A percentile compares a stretch with the other conserved stretches of the same genome.
phyloP scores from a whole-genome alignment of 2,888 invertebrate species.

The Melieria crassipennis region DNA sequence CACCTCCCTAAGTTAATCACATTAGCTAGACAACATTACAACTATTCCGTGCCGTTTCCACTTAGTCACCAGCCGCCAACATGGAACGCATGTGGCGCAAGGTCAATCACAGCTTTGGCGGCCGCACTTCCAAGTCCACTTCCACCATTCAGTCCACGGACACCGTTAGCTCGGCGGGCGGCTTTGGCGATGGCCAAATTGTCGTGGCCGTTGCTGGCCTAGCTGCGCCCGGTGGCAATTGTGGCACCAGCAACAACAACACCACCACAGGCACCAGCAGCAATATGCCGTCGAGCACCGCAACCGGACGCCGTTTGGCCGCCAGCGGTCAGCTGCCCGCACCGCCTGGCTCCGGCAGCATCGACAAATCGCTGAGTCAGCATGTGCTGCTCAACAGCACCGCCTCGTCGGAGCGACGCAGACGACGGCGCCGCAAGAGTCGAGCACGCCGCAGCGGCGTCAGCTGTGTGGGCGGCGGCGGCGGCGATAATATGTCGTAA shows the following conservation, averaged over 20 bases:
- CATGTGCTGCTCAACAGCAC: slow-evolving; percentile 63
- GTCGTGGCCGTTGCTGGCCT: slow-evolving; percentile 60
- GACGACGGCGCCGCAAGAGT: slow-evolving; percentile 62
- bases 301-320: slow-evolving; percentile 63
- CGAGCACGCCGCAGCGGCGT: slow-evolving; percentile 61
- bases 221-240: slow-evolving; percentile 30
- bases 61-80: neutral
- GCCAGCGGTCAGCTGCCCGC: slow-evolving; percentile 51
- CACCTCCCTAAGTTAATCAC: neutral
- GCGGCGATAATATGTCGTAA: slow-evolving; percentile 61
- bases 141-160: slow-evolving; percentile 58
- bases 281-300: slow-evolving; percentile 56
- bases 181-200: slow-evolving; percentile 62
- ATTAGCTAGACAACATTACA: neutral
- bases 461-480: slow-evolving; percentile 59
- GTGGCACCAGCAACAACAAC: neutral
- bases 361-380: slow-evolving; percentile 60
- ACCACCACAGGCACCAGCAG: neutral
- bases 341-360: slow-evolving; percentile 2
- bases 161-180: slow-evolving; percentile 62
- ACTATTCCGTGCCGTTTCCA: neutral
- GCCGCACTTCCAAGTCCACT: slow-evolving; percentile 51
- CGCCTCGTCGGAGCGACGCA: slow-evolving; percentile 63
- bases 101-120: slow-evolving; percentile 64
- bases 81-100: slow-evolving; percentile 67